Evolutionary conservation across 2,888 invertebrate species (phyloP).

Genomic region (Chymomyza procnemis): DNA sequence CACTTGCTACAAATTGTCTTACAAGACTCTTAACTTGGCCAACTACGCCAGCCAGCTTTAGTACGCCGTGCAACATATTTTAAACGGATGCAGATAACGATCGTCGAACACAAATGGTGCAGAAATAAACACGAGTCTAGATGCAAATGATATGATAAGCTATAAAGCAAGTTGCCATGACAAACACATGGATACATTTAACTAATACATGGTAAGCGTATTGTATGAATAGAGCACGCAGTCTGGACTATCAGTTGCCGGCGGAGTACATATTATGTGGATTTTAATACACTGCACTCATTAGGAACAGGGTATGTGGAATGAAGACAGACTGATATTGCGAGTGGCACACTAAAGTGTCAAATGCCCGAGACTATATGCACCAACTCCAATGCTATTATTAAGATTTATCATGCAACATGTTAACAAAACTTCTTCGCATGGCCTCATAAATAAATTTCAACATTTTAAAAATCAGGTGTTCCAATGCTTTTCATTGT

Average conservation of each 20-base stretch:
- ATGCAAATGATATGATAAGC: conserved; percentile 72
- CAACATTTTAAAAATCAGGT: too few relatives aligned
- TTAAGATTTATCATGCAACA: too few relatives aligned
- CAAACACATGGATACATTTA: not conserved
- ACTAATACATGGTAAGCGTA: not conserved
- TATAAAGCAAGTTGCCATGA: conserved; percentile 9
- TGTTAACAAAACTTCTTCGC: too few relatives aligned
- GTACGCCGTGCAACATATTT: conserved; percentile 38
- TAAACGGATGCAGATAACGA: conserved; percentile 75
- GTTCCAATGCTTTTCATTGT: too few relatives aligned
- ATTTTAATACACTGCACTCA: too few relatives aligned
- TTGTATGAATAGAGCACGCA: not conserved
- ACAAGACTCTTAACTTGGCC: conserved; percentile 53
- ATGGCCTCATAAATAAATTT: too few relatives aligned
- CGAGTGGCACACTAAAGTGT: too few relatives aligned
- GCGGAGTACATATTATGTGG: not conserved
- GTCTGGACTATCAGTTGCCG: not conserved
- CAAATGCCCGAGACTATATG: too few relatives aligned
- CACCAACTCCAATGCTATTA: too few relatives aligned
- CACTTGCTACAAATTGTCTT: conserved; percentile 72
- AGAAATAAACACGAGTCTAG: conserved; percentile 77
- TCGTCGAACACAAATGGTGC: conserved; percentile 76
- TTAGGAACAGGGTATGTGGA: too few relatives aligned
- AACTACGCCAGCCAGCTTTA: conserved; percentile 20
- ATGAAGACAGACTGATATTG: too few relatives aligned